A percentile compares a stretch with the other conserved stretches of the same genome.
phyloP scores from a whole-genome alignment of 2,113 vertebrate species.

The Nansenia antarctica region DNA sequence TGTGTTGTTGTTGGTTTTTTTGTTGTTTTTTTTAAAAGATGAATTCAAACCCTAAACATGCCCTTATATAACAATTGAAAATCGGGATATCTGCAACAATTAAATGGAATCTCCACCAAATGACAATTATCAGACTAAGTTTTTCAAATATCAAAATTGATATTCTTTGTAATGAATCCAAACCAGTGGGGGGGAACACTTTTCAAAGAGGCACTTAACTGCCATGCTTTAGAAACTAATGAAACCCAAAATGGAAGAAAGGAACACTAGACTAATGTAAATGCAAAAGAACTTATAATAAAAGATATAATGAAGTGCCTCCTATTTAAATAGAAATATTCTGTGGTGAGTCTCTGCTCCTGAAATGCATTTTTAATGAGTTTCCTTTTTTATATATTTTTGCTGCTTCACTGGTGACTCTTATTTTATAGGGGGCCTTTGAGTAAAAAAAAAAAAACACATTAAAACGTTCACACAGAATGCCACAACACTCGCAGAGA shows the following conservation, averaged over 20 bases:
- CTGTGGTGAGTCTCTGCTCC: conserved; percentile 97
- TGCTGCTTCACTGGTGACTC: conserved; percentile 99
- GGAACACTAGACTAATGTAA: conserved; percentile 97
- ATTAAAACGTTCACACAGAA: conserved; percentile 97
- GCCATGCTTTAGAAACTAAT: conserved; percentile 91
- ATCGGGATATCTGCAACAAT: conserved; percentile 59
- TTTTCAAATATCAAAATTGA: conserved; percentile 73
- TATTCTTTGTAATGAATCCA: conserved; percentile 74
- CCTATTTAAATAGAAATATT: conserved; percentile 99
- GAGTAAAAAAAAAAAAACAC: conserved; percentile 82
- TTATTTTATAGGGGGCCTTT: conserved; percentile 95
- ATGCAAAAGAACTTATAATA: conserved; percentile 98
- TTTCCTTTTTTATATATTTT: conserved; percentile 91
- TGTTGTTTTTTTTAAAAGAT: conserved; percentile 33
- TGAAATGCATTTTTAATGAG: conserved; percentile 99
- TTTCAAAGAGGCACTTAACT: conserved; percentile 80
- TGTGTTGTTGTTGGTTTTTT: not conserved
- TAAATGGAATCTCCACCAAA: conserved; percentile 59
- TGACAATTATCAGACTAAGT: conserved; percentile 70
- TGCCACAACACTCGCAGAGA: conserved; percentile 97
- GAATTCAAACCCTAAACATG: conserved; percentile 28
- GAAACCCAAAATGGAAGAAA: conserved; percentile 89
- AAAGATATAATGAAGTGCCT: conserved; percentile 99
- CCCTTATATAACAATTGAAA: conserved; percentile 29
- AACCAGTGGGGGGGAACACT: conserved; percentile 80